Conservation (phyloP, 2,113 vertebrate genomes). For the Pollachius pollachius region DNA sequence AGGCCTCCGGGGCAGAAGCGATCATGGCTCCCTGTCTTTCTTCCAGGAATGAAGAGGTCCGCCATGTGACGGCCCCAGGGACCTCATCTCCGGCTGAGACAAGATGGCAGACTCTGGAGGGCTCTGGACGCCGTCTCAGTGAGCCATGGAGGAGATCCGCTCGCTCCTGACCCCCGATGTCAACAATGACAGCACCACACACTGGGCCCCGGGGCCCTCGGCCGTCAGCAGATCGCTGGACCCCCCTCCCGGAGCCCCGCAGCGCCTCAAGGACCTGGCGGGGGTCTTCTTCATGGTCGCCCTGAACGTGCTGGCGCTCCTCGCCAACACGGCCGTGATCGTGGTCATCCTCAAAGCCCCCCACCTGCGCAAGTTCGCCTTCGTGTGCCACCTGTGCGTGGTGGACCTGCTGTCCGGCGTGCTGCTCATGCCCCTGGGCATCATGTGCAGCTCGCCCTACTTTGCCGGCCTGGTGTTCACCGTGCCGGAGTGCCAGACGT, state of each 20-base stretch:
- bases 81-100: neutral
- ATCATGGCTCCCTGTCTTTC: slow-evolving; percentile 8
- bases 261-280: slow-evolving; percentile 68
- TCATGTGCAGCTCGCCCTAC: slow-evolving; percentile 82
- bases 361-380: slow-evolving; percentile 84
- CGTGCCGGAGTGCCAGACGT: slow-evolving; percentile 78
- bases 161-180: slow-evolving; percentile 33
- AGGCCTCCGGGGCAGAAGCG: neutral
- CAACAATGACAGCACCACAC: slow-evolving; percentile 52
- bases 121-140: slow-evolving; percentile 15
- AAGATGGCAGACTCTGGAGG: slow-evolving; percentile 40
- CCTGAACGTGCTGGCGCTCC: slow-evolving; percentile 79
- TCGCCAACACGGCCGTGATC: slow-evolving; percentile 84
- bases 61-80: slow-evolving; percentile 18
- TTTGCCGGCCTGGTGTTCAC: slow-evolving; percentile 80
- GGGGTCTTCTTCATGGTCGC: slow-evolving; percentile 83
- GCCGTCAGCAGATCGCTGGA: slow-evolving; percentile 55
- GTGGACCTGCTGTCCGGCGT: slow-evolving; percentile 88
- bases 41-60: slow-evolving; percentile 19
- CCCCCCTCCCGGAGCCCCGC: slow-evolving; percentile 54
- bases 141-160: slow-evolving; percentile 63
- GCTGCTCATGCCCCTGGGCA: slow-evolving; percentile 88
- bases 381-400: slow-evolving; percentile 86
- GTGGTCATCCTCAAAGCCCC: slow-evolving; percentile 83
- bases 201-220: slow-evolving; percentile 54